Percentiles rank a stretch among this genome's conserved stretches.
Evolutionary conservation across 1,140 invertebrate species (phyloP).

Genomic region (Mesaphorura yosii): DNA sequence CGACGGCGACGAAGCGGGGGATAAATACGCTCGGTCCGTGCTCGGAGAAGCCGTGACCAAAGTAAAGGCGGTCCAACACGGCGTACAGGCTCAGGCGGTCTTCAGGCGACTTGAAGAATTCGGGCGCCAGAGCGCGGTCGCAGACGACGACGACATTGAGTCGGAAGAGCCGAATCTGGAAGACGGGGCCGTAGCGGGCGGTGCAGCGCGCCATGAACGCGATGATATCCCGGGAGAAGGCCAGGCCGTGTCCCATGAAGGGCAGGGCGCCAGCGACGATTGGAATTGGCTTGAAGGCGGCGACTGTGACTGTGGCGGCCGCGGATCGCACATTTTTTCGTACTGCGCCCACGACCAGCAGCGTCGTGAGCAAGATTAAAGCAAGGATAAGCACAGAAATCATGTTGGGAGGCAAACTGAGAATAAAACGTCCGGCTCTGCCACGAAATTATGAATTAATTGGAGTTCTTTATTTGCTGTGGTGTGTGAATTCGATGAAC

Average conservation of each 20-base stretch:
- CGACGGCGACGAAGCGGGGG: neutral
- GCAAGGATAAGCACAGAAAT: too few relatives aligned
- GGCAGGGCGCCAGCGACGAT: constrained; percentile 1
- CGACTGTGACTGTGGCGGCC: too few relatives aligned
- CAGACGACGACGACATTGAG: constrained; percentile 4
- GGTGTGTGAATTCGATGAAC: too few relatives aligned
- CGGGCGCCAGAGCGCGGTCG: neutral
- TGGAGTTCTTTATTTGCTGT: too few relatives aligned
- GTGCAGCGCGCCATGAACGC: constrained; percentile 3
- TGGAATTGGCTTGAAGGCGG: too few relatives aligned
- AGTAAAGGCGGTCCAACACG: constrained; percentile 3
- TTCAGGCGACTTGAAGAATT: constrained; percentile 3
- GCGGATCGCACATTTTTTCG: too few relatives aligned
- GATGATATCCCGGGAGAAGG: constrained; percentile 1
- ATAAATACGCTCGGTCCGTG: neutral
- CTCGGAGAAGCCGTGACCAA: constrained; percentile 4
- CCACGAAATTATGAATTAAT: too few relatives aligned
- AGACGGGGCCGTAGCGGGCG: constrained; percentile 1
- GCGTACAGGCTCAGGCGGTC: constrained; percentile 2
- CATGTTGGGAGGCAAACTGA: too few relatives aligned
- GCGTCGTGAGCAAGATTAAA: too few relatives aligned
- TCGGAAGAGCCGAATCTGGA: constrained; percentile 4
- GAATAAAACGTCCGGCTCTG: too few relatives aligned
- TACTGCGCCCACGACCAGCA: too few relatives aligned
- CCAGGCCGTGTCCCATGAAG: constrained; percentile 2